Evolutionary conservation across 2,888 invertebrate genomes (phyloP).

Genomic region (Drosophila pseudotalamancana): DNA sequence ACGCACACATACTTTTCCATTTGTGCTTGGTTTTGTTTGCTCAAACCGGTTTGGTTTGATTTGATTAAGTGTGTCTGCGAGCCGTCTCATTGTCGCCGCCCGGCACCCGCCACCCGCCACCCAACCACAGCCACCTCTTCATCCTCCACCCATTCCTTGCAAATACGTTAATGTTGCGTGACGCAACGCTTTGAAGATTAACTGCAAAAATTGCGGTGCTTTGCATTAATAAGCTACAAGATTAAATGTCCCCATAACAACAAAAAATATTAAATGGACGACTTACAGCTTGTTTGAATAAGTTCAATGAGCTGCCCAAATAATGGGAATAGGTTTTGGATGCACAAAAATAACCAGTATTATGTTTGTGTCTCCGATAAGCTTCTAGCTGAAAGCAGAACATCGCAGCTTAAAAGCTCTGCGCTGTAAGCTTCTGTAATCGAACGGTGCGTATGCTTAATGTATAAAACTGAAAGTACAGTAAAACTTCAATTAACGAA

Average conservation of each 20-base stretch:
- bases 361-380: background rate
- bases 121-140: background rate
- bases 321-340: constrained; percentile 4
- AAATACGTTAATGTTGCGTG: constrained; percentile 11
- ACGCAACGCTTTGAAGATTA: constrained; percentile 47
- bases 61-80: constrained; percentile 27
- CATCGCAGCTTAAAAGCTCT: constrained; percentile 28
- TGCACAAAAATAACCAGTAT: constrained; percentile 11
- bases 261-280: constrained; percentile 13
- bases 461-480: constrained; percentile 12
- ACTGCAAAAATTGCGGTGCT: constrained; percentile 30
- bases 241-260: constrained; percentile 9
- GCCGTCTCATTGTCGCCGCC: constrained; percentile 2
- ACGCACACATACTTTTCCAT: background rate
- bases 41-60: constrained; percentile 57
- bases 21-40: constrained; percentile 37
- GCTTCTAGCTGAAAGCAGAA: constrained; percentile 16
- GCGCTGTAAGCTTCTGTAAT: constrained; percentile 7
- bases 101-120: background rate
- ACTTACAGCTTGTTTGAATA: background rate
- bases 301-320: constrained; percentile 33
- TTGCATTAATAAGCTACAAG: constrained; percentile 26
- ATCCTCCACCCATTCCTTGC: too few relatives aligned
- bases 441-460: constrained; percentile 32
- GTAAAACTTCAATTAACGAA: background rate